Base-by-base conservation (phyloP, 2,113 vertebrate genomes). In the Phalacrocorax brasilianus region DNA sequence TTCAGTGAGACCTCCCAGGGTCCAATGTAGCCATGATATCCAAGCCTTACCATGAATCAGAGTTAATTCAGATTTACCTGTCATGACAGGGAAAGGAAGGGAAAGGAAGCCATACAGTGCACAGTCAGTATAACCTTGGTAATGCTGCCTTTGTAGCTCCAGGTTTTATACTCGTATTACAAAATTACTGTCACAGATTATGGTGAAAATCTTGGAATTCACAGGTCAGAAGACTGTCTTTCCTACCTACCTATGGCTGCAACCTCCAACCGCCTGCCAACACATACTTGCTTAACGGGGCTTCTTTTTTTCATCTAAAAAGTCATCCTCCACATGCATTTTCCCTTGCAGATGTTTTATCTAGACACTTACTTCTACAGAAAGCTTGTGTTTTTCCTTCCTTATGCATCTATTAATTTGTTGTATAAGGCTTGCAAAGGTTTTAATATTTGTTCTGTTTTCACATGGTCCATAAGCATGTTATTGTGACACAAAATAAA, bases 371-470 rank as follows among this genome's bases (percentile, higher is more conserved):
- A 50, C 47, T 91, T 85, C 85, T 82, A 65, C 9, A 52, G 9
- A 82, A 8, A 89, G 17, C 16, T 76, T 84, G 17, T 35, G 26
- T 87, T 93, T 91, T 38, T 9, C 23, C 32, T n/a, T 82, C 28
- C 28, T 85, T 65, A 82, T n/a, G 35, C 22, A 91, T 56, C 53
- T 53, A 38, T 90, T 85, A 9, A 67, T 91, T 77, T 85, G 47
- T 79, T 21, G 12, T 33, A 23, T 33, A 85, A 76, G 40, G 44
- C 18, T 85, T 84, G n/a, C 1, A 21, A 79, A 90, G 23, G 10
- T 85, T 88, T 94, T 88, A 88, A 76, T 87, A 65, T 85, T 85
- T 73, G n/a, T 84, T 88, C 82, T 90, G 38, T 9, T 91, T 91
- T 80, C 1, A 79, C 68, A 47, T 22, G 45, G 55, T 66, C 27